These are phyloP conservation scores for Chamaetylas fuelleborni DNA, from an alignment of 2,113 vertebrate genomes.

Conservation along the genomic window DNA sequence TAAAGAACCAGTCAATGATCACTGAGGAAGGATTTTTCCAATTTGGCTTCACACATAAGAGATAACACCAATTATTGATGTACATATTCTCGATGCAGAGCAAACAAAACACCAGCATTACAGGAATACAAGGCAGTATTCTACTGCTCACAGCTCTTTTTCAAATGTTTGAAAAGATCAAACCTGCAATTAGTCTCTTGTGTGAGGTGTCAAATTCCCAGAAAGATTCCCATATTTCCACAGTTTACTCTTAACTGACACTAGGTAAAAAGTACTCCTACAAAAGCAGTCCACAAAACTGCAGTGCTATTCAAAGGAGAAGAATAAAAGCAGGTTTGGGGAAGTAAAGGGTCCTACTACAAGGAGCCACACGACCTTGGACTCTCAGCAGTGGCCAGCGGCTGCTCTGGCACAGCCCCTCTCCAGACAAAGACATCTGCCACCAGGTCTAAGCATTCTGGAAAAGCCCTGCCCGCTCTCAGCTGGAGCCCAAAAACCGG, in stretches of 20 bases:
- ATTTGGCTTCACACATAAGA: background rate
- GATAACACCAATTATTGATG: background rate
- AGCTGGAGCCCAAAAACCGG: background rate
- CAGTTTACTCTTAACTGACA: background rate
- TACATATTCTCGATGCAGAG: background rate
- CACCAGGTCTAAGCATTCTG: rapidly evolving
- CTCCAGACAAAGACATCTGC: background rate
- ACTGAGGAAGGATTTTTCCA: background rate
- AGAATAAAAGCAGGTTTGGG: rapidly evolving
- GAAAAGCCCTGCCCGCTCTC: background rate
- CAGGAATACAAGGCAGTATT: background rate
- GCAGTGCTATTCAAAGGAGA: rapidly evolving
- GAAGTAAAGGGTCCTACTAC: background rate
- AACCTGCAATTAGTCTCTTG: background rate
- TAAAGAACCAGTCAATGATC: background rate
- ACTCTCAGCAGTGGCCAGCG: background rate
- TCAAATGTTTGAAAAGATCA: background rate
- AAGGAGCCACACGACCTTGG: rapidly evolving
- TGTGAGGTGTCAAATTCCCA: background rate
- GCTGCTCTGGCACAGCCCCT: background rate
- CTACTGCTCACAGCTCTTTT: background rate
- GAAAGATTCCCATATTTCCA: background rate
- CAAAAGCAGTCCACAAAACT: background rate
- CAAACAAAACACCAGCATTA: background rate
- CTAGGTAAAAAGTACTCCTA: background rate